Conservation (phyloP, 2,888 invertebrate species). For the Plebejus anna region DNA sequence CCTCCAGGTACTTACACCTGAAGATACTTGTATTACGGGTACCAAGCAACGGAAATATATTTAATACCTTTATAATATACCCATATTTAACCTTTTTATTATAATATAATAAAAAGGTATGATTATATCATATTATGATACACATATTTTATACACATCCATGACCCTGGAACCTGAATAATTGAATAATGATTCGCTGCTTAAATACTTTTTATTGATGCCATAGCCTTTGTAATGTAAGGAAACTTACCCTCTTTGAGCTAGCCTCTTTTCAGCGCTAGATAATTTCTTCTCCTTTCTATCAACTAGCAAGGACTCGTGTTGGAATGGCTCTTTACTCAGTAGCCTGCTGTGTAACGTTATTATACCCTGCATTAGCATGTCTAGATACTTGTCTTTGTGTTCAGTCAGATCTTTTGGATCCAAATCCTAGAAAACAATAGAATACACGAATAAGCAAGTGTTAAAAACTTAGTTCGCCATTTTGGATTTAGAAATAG, state of each 20-base stretch:
- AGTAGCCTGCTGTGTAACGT: constrained; percentile 81
- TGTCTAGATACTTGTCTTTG: constrained; percentile 88
- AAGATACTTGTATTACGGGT: too few species aligned
- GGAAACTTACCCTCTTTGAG: constrained; percentile 84
- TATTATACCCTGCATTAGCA: constrained; percentile 88
- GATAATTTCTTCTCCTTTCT: constrained; percentile 96
- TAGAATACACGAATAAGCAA: background rate
- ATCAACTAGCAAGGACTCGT: constrained; percentile 96
- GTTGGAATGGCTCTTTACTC: constrained; percentile 94
- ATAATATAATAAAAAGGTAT: too few species aligned
- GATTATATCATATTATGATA: too few species aligned
- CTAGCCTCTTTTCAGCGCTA: constrained; percentile 94
- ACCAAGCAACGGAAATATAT: too few species aligned
- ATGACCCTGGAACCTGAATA: too few species aligned
- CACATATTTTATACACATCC: too few species aligned
- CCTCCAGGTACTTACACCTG: too few species aligned
- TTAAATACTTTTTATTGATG: too few species aligned
- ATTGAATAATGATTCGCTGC: too few species aligned
- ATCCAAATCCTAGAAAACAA: constrained; percentile 81
- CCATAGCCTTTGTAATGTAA: too few species aligned
- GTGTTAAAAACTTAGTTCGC: background rate
- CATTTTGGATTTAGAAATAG: background rate
- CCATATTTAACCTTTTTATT: too few species aligned
- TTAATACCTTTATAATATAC: too few species aligned
- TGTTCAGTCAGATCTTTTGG: constrained; percentile 85